A percentile compares a stretch with the other conserved stretches of the same genome.
Conservation (phyloP, 1,140 invertebrate species). For the Gryon sp. region DNA sequence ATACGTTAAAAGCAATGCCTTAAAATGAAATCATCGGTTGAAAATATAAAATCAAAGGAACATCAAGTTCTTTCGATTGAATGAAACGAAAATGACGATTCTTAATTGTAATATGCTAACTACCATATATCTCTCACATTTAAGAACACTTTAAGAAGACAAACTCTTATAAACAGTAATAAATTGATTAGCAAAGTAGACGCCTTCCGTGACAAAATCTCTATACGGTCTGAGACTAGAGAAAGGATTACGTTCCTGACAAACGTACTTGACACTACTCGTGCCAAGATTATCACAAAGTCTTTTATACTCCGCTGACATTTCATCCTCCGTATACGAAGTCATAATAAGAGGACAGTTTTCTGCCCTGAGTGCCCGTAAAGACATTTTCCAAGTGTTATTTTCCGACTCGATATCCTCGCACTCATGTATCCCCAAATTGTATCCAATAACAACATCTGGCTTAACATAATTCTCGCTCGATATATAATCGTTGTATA, state of each 20-base stretch:
- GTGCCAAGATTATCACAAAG: slow-evolving; percentile 60
- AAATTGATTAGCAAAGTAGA: slow-evolving; percentile 73
- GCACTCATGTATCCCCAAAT: slow-evolving; percentile 70
- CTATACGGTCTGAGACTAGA: slow-evolving; percentile 70
- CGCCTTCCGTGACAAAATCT: slow-evolving; percentile 67
- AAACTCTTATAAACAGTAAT: slow-evolving; percentile 69
- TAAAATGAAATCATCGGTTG: too few relatives aligned
- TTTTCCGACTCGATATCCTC: slow-evolving; percentile 54
- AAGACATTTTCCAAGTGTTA: slow-evolving; percentile 66
- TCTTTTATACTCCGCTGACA: slow-evolving; percentile 65
- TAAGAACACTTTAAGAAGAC: slow-evolving; percentile 22
- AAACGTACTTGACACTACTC: slow-evolving; percentile 49
- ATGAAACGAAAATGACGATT: slow-evolving; percentile 8
- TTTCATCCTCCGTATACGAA: slow-evolving; percentile 67
- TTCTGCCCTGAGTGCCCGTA: slow-evolving; percentile 60
- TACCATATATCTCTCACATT: background rate
- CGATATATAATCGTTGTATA: slow-evolving; percentile 65
- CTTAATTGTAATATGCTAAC: background rate
- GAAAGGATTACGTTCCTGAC: slow-evolving; percentile 68
- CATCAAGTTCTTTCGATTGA: too few relatives aligned
- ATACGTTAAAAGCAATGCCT: too few relatives aligned
- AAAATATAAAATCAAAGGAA: too few relatives aligned
- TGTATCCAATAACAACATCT: slow-evolving; percentile 70
- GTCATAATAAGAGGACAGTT: slow-evolving; percentile 71
- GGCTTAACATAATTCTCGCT: slow-evolving; percentile 58